These are phyloP conservation scores for Sebastes minor DNA, from an alignment of 2,797 vertebrate genomes.

Conservation along the genomic window DNA sequence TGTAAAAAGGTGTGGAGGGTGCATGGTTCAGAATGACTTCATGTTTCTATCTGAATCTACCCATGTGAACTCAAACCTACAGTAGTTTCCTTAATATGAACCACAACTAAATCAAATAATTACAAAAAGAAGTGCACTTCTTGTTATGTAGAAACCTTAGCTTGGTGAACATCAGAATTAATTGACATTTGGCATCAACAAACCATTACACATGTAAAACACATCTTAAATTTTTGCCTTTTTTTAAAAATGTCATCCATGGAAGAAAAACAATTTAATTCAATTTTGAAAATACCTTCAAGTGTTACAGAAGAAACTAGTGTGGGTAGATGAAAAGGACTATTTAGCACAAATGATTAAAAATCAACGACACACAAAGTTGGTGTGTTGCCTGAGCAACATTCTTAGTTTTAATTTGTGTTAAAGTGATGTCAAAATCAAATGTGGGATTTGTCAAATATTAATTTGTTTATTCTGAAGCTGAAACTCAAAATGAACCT, in stretches of 20 bases:
- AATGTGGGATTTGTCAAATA: not conserved
- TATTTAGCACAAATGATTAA: not conserved
- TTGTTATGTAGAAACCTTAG: not conserved
- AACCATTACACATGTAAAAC: not conserved
- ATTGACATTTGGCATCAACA: not conserved
- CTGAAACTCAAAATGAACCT: not conserved
- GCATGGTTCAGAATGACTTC: not conserved
- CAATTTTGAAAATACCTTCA: not conserved
- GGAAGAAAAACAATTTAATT: not conserved
- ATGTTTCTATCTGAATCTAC: not conserved
- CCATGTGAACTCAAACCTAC: not conserved
- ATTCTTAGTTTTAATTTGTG: not conserved
- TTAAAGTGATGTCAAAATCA: not conserved
- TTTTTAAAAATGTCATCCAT: not conserved
- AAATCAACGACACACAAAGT: not conserved
- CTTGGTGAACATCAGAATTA: not conserved
- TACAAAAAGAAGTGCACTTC: not conserved
- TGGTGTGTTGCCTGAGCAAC: not conserved
- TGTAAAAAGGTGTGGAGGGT: not conserved
- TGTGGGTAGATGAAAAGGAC: not conserved
- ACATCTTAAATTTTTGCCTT: not conserved
- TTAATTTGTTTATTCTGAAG: not conserved
- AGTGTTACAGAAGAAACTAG: not conserved
- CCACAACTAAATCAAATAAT: not conserved
- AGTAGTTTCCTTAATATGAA: not conserved